These are phyloP conservation scores for Dyspetes luteomarginatus DNA, from an alignment of 2,888 invertebrate species.

Conservation along the genomic window DNA sequence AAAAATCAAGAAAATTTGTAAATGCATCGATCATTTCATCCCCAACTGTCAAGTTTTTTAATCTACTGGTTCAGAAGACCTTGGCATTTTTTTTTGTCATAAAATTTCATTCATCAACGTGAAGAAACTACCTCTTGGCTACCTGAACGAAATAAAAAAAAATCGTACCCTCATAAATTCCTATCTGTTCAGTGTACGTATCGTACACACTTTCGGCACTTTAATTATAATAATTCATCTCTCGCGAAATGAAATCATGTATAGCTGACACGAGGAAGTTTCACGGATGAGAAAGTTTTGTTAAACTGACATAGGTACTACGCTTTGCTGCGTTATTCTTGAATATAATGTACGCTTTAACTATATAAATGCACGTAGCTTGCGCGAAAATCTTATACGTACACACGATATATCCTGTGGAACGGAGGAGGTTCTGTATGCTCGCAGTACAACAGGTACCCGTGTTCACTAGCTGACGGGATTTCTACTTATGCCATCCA, in stretches of 20 bases:
- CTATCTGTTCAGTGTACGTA: slow-evolving; percentile 51
- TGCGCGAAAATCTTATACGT: slow-evolving; percentile 52
- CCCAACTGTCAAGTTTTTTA: slow-evolving; percentile 2
- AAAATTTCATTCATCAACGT: slow-evolving; percentile 47
- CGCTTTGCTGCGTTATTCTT: slow-evolving; percentile 47
- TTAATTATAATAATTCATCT: slow-evolving; percentile 65
- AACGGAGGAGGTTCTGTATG: slow-evolving; percentile 2
- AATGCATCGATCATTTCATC: slow-evolving; percentile 29
- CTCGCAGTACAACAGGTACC: slow-evolving; percentile 41
- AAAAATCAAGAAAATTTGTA: slow-evolving; percentile 21
- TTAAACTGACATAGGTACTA: slow-evolving; percentile 49
- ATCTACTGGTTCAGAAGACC: background rate
- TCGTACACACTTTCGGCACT: slow-evolving; percentile 50
- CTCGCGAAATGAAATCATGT: slow-evolving; percentile 36
- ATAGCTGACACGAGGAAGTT: slow-evolving; percentile 34
- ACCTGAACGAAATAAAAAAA: slow-evolving; percentile 51
- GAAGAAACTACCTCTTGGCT: slow-evolving; percentile 32
- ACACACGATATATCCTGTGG: slow-evolving; percentile 34
- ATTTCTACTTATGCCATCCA: slow-evolving; percentile 20
- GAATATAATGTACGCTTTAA: slow-evolving; percentile 9
- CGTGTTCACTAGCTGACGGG: slow-evolving; percentile 6
- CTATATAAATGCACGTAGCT: slow-evolving; percentile 13
- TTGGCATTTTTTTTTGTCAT: slow-evolving; percentile 1
- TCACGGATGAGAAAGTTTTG: slow-evolving; percentile 51
- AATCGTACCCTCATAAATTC: slow-evolving; percentile 49